These are phyloP conservation scores for Cathartes aura DNA, from an alignment of 2,113 vertebrate species.

Conservation along the genomic window DNA sequence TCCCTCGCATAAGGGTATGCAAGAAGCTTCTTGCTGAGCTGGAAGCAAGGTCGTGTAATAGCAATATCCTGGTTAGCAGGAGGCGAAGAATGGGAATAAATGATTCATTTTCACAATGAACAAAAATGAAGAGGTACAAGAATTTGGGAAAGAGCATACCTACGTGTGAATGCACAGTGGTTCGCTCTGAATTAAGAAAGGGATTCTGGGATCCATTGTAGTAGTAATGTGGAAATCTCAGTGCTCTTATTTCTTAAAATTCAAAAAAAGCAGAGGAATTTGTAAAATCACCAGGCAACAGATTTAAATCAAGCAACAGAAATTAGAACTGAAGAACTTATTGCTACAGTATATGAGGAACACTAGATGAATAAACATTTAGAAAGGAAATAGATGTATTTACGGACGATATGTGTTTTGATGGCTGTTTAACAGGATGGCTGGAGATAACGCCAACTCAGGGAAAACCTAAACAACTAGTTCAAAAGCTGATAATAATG, in stretches of 20 bases:
- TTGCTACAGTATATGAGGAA: neutral
- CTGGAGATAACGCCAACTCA: neutral
- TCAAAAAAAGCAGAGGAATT: neutral
- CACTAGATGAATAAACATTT: neutral
- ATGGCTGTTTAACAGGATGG: neutral
- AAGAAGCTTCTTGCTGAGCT: neutral
- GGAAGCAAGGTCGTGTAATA: neutral
- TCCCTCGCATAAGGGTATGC: neutral
- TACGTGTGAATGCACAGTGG: neutral
- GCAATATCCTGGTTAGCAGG: neutral
- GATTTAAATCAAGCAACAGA: neutral
- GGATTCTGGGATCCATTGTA: neutral
- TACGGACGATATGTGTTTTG: neutral
- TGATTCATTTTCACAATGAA: neutral
- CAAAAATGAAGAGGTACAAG: neutral
- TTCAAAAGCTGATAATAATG: neutral
- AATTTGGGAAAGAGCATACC: neutral
- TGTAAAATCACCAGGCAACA: neutral
- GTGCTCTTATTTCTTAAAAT: neutral
- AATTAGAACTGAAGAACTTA: neutral
- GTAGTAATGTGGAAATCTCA: neutral
- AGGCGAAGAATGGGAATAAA: neutral
- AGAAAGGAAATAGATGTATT: neutral
- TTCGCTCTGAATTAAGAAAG: neutral
- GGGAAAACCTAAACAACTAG: neutral